These are phyloP conservation scores for Chrysotoxum bicinctum DNA, from an alignment of 2,888 invertebrate species.

Conservation along the genomic window DNA sequence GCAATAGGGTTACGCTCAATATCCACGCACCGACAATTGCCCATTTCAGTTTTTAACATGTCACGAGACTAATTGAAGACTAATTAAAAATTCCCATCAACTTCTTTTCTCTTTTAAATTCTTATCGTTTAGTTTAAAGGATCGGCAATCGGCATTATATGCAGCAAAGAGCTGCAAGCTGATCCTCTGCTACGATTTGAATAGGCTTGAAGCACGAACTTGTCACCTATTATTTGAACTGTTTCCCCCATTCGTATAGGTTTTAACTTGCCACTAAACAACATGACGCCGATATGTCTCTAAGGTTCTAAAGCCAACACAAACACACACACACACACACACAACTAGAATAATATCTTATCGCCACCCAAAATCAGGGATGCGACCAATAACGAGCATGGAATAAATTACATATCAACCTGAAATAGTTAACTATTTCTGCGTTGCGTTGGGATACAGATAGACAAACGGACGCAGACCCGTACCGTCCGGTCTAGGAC, in stretches of 20 bases:
- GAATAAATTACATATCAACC: constrained; percentile 72
- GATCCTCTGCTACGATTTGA: constrained; percentile 54
- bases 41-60: constrained; percentile 2
- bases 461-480: constrained; percentile 19
- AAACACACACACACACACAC: constrained; percentile 33
- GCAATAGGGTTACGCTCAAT: background rate
- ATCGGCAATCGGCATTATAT: constrained; percentile 6
- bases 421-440: constrained; percentile 40
- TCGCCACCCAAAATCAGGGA: constrained; percentile 72
- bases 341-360: constrained; percentile 49
- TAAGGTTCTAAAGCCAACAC: constrained; percentile 64
- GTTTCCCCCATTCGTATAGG: constrained; percentile 39
- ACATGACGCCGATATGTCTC: constrained; percentile 81
- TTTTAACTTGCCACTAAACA: constrained; percentile 74
- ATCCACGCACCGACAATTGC: background rate
- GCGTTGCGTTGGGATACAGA: background rate
- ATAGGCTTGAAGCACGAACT: constrained; percentile 61
- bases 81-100: constrained; percentile 56
- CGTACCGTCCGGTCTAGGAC: constrained; percentile 40
- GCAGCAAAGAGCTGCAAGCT: background rate
- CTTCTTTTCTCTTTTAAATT: constrained; percentile 14
- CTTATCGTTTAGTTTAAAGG: constrained; percentile 52
- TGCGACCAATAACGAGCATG: constrained; percentile 70
- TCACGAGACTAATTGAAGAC: constrained; percentile 68
- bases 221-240: constrained; percentile 61